Conservation (phyloP, 2,797 vertebrate genomes). For the Etheostoma perlongum region DNA sequence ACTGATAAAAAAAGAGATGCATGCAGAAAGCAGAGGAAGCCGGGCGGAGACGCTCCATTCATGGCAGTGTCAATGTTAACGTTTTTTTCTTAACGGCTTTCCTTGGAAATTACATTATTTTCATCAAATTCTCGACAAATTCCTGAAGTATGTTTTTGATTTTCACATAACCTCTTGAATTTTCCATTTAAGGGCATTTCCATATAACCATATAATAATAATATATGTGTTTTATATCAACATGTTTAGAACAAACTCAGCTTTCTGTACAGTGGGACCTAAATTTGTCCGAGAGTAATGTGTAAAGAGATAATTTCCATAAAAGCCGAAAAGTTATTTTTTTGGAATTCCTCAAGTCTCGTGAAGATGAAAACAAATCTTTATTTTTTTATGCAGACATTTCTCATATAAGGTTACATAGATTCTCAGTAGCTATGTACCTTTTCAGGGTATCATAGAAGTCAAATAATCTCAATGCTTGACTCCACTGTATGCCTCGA, state of each 20-base stretch:
- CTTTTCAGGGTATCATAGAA: background rate
- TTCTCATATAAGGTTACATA: background rate
- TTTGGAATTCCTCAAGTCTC: no score
- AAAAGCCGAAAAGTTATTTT: no score
- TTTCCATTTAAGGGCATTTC: no score
- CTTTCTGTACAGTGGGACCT: no score
- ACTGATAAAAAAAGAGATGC: slow-evolving; percentile 1
- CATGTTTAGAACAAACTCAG: no score
- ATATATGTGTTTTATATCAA: no score
- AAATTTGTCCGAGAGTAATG: no score
- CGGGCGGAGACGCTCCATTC: background rate
- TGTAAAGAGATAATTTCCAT: no score
- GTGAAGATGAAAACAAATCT: no score
- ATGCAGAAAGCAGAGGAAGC: background rate
- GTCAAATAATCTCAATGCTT: background rate
- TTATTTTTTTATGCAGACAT: background rate
- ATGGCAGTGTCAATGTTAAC: background rate
- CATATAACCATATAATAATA: no score
- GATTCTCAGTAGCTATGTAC: background rate
- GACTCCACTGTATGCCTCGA: background rate
- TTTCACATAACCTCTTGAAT: no score
- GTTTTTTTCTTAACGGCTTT: background rate
- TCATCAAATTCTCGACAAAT: background rate
- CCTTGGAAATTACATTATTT: background rate
- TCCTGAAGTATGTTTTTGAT: background rate